Percentiles rank a stretch among this genome's conserved stretches.
Evolutionary conservation across 1,140 invertebrate genomes (phyloP).

Genomic region (Epicauta chinensis): DNA sequence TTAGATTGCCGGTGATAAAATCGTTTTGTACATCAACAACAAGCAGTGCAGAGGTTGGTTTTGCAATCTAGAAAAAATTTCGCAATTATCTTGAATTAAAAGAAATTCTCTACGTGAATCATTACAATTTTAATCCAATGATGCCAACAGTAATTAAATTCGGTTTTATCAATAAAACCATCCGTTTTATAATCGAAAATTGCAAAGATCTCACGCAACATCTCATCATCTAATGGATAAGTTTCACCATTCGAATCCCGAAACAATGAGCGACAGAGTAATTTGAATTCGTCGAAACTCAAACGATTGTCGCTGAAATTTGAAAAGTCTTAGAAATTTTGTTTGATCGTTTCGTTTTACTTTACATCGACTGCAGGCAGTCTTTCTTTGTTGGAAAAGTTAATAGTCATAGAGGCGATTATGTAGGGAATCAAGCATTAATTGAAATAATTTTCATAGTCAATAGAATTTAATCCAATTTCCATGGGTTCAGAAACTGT

Average conservation of each 20-base stretch:
- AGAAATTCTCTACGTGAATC: background rate
- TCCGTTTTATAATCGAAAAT: constrained; percentile 52
- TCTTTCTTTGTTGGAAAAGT: too few species aligned
- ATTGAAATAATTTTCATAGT: too few species aligned
- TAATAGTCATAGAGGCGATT: too few species aligned
- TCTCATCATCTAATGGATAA: constrained; percentile 46
- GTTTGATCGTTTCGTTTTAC: too few species aligned
- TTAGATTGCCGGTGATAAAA: constrained; percentile 69
- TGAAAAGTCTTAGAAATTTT: constrained; percentile 3
- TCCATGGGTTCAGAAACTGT: too few species aligned
- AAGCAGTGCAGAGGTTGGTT: constrained; percentile 59
- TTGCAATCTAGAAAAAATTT: constrained; percentile 23
- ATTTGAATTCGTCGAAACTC: constrained; percentile 51
- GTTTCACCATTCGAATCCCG: constrained; percentile 48
- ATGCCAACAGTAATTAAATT: constrained; percentile 48
- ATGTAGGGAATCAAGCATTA: too few species aligned
- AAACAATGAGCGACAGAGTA: constrained; percentile 52
- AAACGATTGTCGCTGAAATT: constrained; percentile 47
- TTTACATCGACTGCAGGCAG: too few species aligned
- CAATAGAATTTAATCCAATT: too few species aligned
- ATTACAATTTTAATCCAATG: constrained; percentile 44
- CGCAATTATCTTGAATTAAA: too few species aligned
- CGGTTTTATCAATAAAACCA: constrained; percentile 50
- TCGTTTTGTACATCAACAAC: constrained; percentile 82
- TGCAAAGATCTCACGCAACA: constrained; percentile 48